Conservation (phyloP, 2,797 vertebrate genomes). For the Lagorchestes hirsutus region DNA sequence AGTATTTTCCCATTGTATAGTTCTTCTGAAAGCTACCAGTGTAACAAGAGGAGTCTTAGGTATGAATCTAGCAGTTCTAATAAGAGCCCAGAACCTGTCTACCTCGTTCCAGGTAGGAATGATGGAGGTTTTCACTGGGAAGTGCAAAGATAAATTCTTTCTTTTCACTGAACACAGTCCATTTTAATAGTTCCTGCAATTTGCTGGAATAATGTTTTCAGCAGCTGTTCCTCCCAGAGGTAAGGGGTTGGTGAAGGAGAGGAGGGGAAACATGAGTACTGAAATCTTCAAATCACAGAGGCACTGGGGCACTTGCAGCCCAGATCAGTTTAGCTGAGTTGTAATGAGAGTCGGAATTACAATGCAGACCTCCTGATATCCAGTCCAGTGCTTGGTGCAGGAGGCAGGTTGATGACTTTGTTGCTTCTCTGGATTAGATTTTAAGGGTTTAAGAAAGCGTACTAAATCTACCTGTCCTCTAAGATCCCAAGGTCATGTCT, state of each 20-base stretch:
- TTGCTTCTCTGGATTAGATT: not conserved
- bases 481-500: not conserved
- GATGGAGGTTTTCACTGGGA: not conserved
- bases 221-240: constrained; percentile 1
- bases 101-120: accelerated
- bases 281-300: not conserved
- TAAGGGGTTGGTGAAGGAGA: not conserved
- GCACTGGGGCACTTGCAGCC: not conserved
- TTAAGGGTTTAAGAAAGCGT: constrained; percentile 30
- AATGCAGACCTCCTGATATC: not conserved
- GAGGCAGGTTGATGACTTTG: not conserved
- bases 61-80: not conserved
- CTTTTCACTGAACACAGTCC: not conserved
- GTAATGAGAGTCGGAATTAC: not conserved
- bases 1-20: not conserved
- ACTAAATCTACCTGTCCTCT: not conserved
- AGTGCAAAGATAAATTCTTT: not conserved
- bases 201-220: not conserved
- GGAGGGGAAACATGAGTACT: not conserved
- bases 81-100: not conserved
- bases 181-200: not conserved
- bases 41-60: not conserved
- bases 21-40: not conserved
- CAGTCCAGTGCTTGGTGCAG: too few relatives aligned
- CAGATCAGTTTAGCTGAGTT: not conserved